phyloP scores from a whole-genome alignment of 1,140 invertebrate genomes.

The Macrotrachela quadricornifera region DNA sequence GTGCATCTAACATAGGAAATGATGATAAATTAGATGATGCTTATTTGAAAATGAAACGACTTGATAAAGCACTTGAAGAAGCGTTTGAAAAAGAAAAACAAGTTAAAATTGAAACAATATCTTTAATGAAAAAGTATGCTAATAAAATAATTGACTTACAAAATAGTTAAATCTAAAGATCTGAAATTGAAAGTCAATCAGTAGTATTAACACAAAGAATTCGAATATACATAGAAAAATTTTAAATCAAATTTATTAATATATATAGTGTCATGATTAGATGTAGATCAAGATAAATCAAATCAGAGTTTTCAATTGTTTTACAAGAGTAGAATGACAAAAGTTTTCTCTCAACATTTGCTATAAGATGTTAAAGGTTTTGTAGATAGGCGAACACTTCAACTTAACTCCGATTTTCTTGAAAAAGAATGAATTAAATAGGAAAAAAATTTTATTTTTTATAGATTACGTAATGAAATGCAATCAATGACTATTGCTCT shows the following conservation, averaged over 20 bases:
- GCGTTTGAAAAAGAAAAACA: constrained; percentile 1
- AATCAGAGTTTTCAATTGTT: too few relatives aligned
- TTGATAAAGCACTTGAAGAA: neutral
- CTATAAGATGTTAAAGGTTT: too few relatives aligned
- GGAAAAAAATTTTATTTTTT: too few relatives aligned
- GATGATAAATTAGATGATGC: constrained; percentile 5
- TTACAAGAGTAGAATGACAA: too few relatives aligned
- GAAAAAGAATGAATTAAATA: too few relatives aligned
- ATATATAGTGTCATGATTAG: neutral
- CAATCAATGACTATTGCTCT: too few relatives aligned
- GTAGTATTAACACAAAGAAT: constrained; percentile 1
- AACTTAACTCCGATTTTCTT: too few relatives aligned
- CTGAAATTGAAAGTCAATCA: neutral
- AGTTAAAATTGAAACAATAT: constrained; percentile 3
- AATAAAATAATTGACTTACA: too few relatives aligned
- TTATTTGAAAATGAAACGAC: constrained; percentile 5
- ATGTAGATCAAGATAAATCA: constrained; percentile 3
- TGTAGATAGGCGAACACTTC: too few relatives aligned
- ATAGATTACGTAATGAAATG: too few relatives aligned
- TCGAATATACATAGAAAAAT: constrained; percentile 6
- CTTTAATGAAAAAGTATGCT: constrained; percentile 7
- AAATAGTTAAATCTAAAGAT: neutral
- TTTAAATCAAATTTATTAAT: too few relatives aligned
- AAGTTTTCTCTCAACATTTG: too few relatives aligned
- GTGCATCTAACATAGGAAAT: neutral